These are phyloP conservation scores for Delphinapterus leucas DNA, from an alignment of 2,113 vertebrate species.

Conservation along the genomic window DNA sequence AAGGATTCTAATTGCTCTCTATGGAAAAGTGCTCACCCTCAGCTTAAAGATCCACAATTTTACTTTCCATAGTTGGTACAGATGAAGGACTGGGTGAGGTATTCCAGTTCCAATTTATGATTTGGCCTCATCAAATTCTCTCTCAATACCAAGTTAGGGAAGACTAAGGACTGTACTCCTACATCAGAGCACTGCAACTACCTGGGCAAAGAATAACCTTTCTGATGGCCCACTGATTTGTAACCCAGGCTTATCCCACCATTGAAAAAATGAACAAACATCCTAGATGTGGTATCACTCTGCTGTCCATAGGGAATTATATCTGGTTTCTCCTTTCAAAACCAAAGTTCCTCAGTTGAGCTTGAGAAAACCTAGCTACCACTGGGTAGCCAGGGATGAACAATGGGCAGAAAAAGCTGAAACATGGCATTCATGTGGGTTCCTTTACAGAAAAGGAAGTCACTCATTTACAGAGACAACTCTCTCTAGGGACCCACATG, in stretches of 20 bases:
- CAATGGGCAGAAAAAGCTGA: neutral
- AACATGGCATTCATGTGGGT: neutral
- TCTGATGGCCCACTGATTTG: neutral
- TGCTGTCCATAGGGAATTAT: neutral
- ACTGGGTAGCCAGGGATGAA: neutral
- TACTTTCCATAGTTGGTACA: neutral
- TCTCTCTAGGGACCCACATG: neutral
- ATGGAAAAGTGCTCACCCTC: neutral
- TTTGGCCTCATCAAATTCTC: neutral
- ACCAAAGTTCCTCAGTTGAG: neutral
- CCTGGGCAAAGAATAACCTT: neutral
- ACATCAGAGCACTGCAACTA: neutral
- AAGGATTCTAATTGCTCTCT: neutral
- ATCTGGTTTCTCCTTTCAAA: constrained; percentile 15
- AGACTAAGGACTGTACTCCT: neutral
- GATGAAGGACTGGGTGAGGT: neutral
- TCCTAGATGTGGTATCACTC: neutral
- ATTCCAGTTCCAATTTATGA: neutral
- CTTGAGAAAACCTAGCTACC: constrained; percentile 2
- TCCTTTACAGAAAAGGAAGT: neutral
- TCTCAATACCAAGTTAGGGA: neutral
- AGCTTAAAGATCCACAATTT: neutral
- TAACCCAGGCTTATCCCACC: neutral
- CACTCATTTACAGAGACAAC: neutral
- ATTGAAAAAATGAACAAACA: neutral